Conservation (phyloP, 2,797 vertebrate genomes). For the Thaleichthys pacificus region DNA sequence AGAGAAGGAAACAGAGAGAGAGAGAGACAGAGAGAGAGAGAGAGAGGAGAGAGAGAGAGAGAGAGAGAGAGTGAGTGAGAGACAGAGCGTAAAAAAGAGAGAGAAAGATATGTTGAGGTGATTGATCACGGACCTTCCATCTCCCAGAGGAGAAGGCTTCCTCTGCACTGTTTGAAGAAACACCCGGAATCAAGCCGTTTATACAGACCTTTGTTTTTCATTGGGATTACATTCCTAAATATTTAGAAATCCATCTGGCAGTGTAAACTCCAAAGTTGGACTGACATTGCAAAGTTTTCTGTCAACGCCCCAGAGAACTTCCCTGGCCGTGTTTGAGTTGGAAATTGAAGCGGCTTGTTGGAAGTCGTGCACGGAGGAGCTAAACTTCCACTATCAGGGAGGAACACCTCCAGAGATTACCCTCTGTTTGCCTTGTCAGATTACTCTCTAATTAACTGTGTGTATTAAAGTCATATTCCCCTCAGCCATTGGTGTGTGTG, state of each 20-base stretch:
- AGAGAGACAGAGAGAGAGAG: background rate
- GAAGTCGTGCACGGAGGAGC: constrained; percentile 45
- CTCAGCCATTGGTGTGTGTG: background rate
- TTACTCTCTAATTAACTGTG: constrained; percentile 46
- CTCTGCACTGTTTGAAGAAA: constrained; percentile 44
- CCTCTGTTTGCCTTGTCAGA: constrained; percentile 58
- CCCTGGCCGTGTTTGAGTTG: constrained; percentile 53
- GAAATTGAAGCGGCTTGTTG: constrained; percentile 57
- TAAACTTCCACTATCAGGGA: constrained; percentile 48
- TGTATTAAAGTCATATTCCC: constrained; percentile 37
- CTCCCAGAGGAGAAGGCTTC: constrained; percentile 7
- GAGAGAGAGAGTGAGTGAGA: background rate
- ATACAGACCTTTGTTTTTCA: constrained; percentile 60
- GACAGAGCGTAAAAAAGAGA: background rate
- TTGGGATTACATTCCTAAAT: constrained; percentile 51
- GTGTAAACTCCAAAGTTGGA: constrained; percentile 50
- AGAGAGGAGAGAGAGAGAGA: background rate
- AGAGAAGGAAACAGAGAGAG: background rate
- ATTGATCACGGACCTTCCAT: constrained; percentile 38
- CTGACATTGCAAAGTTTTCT: constrained; percentile 38
- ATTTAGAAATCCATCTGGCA: constrained; percentile 55
- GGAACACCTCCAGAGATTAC: constrained; percentile 42
- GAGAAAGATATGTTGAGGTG: background rate
- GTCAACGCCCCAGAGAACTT: constrained; percentile 49
- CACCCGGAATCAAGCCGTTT: constrained; percentile 50